These are phyloP conservation scores for Pseudochromis fuscus DNA, from an alignment of 2,797 vertebrate genomes.

Conservation along the genomic window DNA sequence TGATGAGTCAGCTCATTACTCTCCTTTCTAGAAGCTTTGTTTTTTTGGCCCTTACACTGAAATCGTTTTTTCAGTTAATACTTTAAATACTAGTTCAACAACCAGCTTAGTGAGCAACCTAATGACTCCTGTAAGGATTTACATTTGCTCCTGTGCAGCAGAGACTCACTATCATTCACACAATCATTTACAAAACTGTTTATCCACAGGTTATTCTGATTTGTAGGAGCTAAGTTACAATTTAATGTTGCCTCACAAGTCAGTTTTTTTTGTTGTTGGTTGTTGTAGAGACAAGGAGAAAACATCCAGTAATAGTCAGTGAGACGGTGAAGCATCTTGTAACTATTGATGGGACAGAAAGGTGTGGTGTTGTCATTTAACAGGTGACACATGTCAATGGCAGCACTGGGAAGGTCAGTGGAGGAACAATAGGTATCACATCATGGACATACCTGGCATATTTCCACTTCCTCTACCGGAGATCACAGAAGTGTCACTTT, in stretches of 20 bases:
- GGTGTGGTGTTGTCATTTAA: constrained; percentile 36
- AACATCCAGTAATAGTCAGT: not conserved
- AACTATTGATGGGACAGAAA: not conserved
- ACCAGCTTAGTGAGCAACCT: not conserved
- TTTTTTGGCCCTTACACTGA: not conserved
- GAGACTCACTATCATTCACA: not conserved
- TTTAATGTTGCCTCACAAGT: too few relatives aligned
- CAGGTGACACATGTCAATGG: constrained; percentile 39
- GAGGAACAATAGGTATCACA: constrained; percentile 30
- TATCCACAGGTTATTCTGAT: too few relatives aligned
- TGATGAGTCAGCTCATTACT: too few relatives aligned
- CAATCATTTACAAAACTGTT: too few relatives aligned
- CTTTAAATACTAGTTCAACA: constrained; percentile 10
- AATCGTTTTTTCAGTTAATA: constrained; percentile 11
- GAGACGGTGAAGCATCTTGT: not conserved
- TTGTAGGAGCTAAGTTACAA: too few relatives aligned
- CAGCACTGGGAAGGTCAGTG: constrained; percentile 12
- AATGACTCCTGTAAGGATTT: constrained; percentile 11
- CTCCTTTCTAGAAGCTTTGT: not conserved
- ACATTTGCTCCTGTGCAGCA: not conserved
- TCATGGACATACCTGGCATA: not conserved
- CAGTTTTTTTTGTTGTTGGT: too few relatives aligned
- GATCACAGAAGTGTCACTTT: not conserved
- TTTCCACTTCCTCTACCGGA: constrained; percentile 5
- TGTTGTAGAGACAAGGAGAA: too few relatives aligned